Evolutionary conservation across 2,797 vertebrate genomes (phyloP).

Genomic region (Rhinoraja longicauda): DNA sequence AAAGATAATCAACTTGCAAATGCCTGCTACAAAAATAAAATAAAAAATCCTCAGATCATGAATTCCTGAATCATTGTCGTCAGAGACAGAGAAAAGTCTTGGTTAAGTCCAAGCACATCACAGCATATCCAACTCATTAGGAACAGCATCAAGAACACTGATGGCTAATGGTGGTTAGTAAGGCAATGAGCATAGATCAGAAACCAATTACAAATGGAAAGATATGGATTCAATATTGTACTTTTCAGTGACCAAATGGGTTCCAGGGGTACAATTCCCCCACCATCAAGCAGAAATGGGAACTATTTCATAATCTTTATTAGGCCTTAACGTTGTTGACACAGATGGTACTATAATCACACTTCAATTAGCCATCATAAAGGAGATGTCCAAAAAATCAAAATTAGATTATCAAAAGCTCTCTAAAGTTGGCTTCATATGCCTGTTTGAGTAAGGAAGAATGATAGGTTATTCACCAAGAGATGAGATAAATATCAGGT

Average conservation of each 20-base stretch:
- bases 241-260: background rate
- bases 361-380: background rate
- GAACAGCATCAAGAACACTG: background rate
- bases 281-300: no score
- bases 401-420: background rate
- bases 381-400: background rate
- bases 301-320: background rate
- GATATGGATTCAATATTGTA: background rate
- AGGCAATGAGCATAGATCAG: background rate
- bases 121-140: background rate
- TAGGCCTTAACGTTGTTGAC: no score
- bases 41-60: background rate
- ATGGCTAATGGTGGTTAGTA: background rate
- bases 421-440: background rate
- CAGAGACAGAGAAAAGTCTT: background rate
- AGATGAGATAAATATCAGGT: background rate
- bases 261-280: background rate
- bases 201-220: background rate
- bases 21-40: background rate
- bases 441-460: background rate
- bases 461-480: background rate
- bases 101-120: background rate
- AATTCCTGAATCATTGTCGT: background rate
- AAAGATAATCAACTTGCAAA: background rate
- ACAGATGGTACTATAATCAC: background rate